Percentiles rank a stretch among this genome's conserved stretches.
phyloP scores from a whole-genome alignment of 2,888 invertebrate species.

The Pollenia labialis region DNA sequence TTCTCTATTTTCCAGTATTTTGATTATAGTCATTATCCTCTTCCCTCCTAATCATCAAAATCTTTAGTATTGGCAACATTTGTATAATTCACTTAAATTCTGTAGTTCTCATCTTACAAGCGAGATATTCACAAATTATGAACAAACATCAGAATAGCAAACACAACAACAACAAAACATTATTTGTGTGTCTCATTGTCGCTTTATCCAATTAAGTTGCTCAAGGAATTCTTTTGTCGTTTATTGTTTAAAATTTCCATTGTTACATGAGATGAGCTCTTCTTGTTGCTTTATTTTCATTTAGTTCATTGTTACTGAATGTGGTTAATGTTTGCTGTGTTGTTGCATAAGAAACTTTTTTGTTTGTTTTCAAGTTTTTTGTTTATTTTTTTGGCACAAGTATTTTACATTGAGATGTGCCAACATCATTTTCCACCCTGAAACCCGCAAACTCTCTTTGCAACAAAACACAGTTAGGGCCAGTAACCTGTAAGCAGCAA shows the following conservation, averaged over 20 bases:
- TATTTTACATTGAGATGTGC: slow-evolving; percentile 27
- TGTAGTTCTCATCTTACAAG: neutral
- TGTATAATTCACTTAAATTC: neutral
- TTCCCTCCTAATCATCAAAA: neutral
- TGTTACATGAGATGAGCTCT: slow-evolving; percentile 46
- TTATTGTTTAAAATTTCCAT: slow-evolving; percentile 65
- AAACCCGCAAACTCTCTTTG: neutral
- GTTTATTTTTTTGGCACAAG: slow-evolving; percentile 32
- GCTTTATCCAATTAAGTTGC: slow-evolving; percentile 43
- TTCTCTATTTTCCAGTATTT: neutral
- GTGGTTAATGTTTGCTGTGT: slow-evolving; percentile 6
- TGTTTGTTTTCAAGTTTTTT: neutral
- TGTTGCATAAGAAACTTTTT: neutral
- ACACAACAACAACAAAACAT: neutral
- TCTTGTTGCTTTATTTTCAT: slow-evolving; percentile 11
- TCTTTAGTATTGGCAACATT: neutral
- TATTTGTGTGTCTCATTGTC: slow-evolving; percentile 5
- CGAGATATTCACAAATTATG: neutral
- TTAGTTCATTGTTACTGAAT: slow-evolving; percentile 32
- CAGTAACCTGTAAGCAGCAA: neutral
- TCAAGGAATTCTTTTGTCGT: slow-evolving; percentile 54
- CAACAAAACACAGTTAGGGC: neutral
- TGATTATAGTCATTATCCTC: neutral
- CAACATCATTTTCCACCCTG: neutral
- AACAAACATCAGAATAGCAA: neutral